A percentile compares a stretch with the other conserved stretches of the same genome.
Conservation (phyloP, 2,113 vertebrate species). For the Lophotis ruficrista region DNA sequence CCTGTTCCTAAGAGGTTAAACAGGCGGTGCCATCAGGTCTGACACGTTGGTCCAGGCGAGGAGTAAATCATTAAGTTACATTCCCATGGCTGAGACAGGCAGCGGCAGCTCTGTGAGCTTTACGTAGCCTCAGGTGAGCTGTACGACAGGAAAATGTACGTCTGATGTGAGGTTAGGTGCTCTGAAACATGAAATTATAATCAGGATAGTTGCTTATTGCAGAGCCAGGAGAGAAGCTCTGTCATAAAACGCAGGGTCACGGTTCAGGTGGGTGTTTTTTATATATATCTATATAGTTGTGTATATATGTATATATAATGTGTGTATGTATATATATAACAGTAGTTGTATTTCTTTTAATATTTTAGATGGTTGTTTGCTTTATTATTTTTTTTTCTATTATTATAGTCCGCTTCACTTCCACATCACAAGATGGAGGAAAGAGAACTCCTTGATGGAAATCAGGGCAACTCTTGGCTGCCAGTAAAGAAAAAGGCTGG, state of each 20-base stretch:
- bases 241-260: not conserved
- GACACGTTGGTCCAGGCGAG: conserved; percentile 49
- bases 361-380: not conserved
- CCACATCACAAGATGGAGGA: not conserved
- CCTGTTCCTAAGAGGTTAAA: conserved; percentile 59
- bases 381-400: not conserved
- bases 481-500: not conserved
- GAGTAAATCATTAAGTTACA: conserved; percentile 51
- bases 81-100: conserved; percentile 59
- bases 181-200: conserved; percentile 31
- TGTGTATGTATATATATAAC: not conserved
- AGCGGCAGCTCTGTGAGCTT: conserved; percentile 25
- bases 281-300: not conserved
- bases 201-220: not conserved
- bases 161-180: conserved; percentile 16
- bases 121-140: conserved; percentile 51
- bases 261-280: not conserved
- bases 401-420: not conserved
- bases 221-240: not conserved
- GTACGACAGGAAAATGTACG: conserved; percentile 21
- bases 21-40: not conserved
- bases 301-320: not conserved
- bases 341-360: not conserved
- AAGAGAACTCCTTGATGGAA: not conserved
- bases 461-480: not conserved